Conservation (phyloP, 2,888 invertebrate genomes). For the Hydroisotoma schaefferi region DNA sequence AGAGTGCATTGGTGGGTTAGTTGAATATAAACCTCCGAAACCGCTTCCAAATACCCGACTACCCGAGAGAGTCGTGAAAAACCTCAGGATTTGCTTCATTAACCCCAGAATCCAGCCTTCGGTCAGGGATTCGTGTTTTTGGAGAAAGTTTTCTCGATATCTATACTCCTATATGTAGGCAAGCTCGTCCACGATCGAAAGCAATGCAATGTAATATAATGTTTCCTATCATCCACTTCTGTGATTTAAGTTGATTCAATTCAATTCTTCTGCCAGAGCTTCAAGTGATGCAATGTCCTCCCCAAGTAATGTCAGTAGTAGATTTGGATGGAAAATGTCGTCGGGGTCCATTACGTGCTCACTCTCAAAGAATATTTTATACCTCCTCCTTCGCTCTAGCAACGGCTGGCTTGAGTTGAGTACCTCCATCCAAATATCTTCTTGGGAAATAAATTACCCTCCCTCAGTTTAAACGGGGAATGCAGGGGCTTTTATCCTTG, state of each 20-base stretch:
- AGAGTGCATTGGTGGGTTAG: too few species aligned
- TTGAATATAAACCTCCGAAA: constrained; percentile 1
- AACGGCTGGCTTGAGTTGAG: constrained; percentile 11
- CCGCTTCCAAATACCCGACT: neutral
- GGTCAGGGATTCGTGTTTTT: neutral
- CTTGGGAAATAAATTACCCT: constrained; percentile 15
- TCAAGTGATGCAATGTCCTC: too few species aligned
- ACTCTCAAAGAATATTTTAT: constrained; percentile 24
- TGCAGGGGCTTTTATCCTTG: too few species aligned
- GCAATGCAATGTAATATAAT: constrained; percentile 3
- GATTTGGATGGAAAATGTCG: constrained; percentile 43
- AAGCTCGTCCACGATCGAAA: too few species aligned
- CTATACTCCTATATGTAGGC: neutral
- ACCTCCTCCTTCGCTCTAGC: constrained; percentile 6
- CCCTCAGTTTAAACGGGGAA: neutral
- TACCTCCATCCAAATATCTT: constrained; percentile 1
- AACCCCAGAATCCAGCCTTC: too few species aligned
- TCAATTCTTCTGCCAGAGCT: constrained; percentile 11
- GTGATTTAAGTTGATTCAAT: constrained; percentile 8
- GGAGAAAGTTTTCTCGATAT: neutral
- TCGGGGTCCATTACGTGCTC: constrained; percentile 49
- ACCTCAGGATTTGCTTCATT: neutral
- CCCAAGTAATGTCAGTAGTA: constrained; percentile 11
- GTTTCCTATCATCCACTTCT: neutral
- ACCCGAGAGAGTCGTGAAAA: neutral